These are phyloP conservation scores for Pediacus dermestoides DNA, from an alignment of 2,888 invertebrate species.

Conservation along the genomic window DNA sequence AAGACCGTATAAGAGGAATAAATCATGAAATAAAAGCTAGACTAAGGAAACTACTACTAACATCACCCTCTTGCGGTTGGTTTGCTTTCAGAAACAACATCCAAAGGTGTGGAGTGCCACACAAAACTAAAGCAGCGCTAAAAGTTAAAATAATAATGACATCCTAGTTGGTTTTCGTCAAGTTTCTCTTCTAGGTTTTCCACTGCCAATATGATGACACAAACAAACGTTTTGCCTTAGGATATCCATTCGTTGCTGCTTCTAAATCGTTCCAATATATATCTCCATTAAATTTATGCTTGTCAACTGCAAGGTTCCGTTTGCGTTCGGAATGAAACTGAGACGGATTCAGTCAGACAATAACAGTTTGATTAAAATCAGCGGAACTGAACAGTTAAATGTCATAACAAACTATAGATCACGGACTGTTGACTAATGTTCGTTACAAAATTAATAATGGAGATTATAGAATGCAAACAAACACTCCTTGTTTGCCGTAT, in stretches of 20 bases:
- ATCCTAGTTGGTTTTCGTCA: no score
- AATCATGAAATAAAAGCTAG: constrained; percentile 23
- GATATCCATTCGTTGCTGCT: constrained; percentile 33
- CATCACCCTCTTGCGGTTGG: no score
- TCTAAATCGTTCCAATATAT: constrained; percentile 29
- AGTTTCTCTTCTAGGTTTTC: no score
- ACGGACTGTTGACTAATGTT: constrained; percentile 10
- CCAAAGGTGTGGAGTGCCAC: no score
- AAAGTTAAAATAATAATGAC: no score
- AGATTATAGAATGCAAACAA: constrained; percentile 5
- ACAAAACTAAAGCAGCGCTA: no score
- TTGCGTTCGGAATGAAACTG: constrained; percentile 30
- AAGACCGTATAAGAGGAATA: constrained; percentile 22
- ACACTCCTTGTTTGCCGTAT: not conserved
- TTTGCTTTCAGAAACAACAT: no score
- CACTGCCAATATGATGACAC: constrained; percentile 34
- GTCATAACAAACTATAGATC: constrained; percentile 25
- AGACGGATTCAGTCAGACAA: constrained; percentile 24
- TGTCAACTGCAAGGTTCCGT: constrained; percentile 32
- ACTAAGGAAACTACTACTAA: no score
- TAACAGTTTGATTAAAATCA: constrained; percentile 33
- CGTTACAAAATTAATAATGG: constrained; percentile 6
- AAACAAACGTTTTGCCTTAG: constrained; percentile 38
- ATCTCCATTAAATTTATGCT: constrained; percentile 34
- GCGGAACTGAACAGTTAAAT: constrained; percentile 29